Evolutionary conservation across 2,797 vertebrate species (phyloP), one percentile per base, ranked within the genome.

Genomic region (Meda fulgida): DNA sequence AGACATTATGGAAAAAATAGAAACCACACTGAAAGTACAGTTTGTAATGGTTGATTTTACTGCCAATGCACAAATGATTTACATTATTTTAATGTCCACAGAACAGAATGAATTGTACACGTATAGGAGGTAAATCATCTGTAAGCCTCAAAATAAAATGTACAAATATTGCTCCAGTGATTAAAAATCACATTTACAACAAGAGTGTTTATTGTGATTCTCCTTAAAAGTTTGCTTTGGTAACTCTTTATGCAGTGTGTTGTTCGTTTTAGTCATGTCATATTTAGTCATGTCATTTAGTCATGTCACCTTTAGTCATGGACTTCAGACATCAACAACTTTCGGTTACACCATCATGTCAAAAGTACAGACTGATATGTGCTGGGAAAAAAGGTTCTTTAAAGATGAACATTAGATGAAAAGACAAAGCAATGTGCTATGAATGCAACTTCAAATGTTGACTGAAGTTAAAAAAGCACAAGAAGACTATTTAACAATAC

Each of bases 401-500:
- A 5, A 36, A 69, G 34, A 43, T 16, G 13, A 29, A n/a, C 26
- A 73, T 55, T 16, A 55, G 7, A 7, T 36, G 19, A 23, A 77
- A 34, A 55, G 10, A 53, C 48, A 55, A 16, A 55, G 7, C 23
- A 7, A 18, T n/a, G 23, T 58, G 53, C 2, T 40, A 10, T 26
- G 10, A 76, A 76, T 10, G 21, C 51, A 75, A 2, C 71, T n/a
- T 58, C 14, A 78, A 60, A 58, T n/a, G 53, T 6, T 23, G 31
- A 36, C 4, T 38, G 1, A 19, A 77, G 21, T 16, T 38, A 18
- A 60, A 60, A 23, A 10, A 36, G 48, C 48, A n/a, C 11, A 76
- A 36, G 6, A 16, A 2, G 36, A 60, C 11, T 19, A 72, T 48
- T 65, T 34, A 36, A 18, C 31, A 63, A 19, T 96, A 99, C 98